Evolutionary conservation across 2,797 vertebrate species (phyloP).

Genomic region (Pseudocheirus occidentalis): DNA sequence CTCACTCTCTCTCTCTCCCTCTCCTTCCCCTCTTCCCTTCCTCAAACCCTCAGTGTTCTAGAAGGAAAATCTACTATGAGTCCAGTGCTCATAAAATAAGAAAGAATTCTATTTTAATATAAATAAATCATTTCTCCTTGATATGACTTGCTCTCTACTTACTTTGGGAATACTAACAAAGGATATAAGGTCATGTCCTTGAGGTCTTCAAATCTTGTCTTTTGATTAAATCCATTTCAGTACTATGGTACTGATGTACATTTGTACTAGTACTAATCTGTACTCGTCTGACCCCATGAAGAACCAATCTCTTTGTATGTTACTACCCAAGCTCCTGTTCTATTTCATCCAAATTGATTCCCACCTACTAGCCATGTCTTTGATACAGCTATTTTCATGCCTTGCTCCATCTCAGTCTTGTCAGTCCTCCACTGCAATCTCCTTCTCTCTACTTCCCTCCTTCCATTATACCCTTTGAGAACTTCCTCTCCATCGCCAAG

Average conservation of each 20-base stretch:
- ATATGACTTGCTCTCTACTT: no score
- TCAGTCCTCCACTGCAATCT: neutral
- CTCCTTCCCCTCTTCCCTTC: no score
- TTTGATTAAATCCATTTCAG: neutral
- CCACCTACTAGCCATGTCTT: neutral
- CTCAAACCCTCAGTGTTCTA: neutral
- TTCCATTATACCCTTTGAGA: neutral
- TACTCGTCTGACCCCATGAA: neutral
- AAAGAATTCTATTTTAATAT: neutral
- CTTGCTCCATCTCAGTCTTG: neutral
- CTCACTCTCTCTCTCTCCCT: no score
- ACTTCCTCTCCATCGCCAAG: neutral
- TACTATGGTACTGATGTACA: neutral
- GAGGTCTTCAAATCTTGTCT: neutral
- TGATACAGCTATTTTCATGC: neutral
- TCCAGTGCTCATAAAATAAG: neutral
- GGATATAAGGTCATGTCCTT: neutral
- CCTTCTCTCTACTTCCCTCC: neutral
- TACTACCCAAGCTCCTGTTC: neutral
- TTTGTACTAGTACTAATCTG: neutral
- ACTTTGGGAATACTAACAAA: neutral
- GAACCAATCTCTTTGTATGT: neutral
- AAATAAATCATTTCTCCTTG: neutral
- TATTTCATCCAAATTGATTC: neutral
- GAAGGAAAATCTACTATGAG: neutral